Conservation (phyloP, 2,113 vertebrate genomes). For the Hystrix brachyura region DNA sequence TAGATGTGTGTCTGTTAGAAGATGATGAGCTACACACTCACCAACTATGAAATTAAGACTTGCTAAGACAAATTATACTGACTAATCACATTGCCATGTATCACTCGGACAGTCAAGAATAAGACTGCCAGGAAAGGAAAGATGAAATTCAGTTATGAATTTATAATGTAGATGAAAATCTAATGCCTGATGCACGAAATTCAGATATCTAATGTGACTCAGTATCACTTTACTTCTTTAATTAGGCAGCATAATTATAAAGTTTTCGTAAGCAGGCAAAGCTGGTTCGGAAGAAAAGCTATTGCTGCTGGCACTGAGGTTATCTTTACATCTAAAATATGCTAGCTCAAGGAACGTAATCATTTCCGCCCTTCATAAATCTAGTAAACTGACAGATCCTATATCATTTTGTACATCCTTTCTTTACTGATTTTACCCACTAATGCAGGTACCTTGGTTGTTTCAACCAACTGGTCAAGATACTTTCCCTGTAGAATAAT, state of each 20-base stretch:
- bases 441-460: neutral
- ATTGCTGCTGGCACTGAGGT: neutral
- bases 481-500: slow-evolving; percentile 6
- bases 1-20: neutral
- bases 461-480: neutral
- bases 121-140: slow-evolving; percentile 47
- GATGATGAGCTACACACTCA: slow-evolving; percentile 55
- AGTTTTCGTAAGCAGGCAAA: slow-evolving; percentile 45
- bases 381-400: slow-evolving; percentile 23
- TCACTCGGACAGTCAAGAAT: slow-evolving; percentile 58
- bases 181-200: slow-evolving; percentile 33
- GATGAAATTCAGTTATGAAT: slow-evolving; percentile 38
- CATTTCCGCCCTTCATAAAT: slow-evolving; percentile 46
- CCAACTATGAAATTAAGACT: slow-evolving; percentile 75
- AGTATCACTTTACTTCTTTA: slow-evolving; percentile 30
- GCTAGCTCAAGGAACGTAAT: neutral
- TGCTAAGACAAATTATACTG: slow-evolving; percentile 73
- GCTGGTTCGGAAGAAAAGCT: slow-evolving; percentile 46
- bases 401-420: slow-evolving; percentile 5
- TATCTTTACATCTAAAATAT: slow-evolving; percentile 51
- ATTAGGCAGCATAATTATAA: slow-evolving; percentile 32
- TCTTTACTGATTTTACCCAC: slow-evolving; percentile 19
- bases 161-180: slow-evolving; percentile 51
- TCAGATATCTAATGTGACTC: slow-evolving; percentile 55
- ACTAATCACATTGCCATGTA: slow-evolving; percentile 72